These are phyloP conservation scores for Nezara viridula DNA, from an alignment of 2,888 invertebrate species.

Conservation along the genomic window DNA sequence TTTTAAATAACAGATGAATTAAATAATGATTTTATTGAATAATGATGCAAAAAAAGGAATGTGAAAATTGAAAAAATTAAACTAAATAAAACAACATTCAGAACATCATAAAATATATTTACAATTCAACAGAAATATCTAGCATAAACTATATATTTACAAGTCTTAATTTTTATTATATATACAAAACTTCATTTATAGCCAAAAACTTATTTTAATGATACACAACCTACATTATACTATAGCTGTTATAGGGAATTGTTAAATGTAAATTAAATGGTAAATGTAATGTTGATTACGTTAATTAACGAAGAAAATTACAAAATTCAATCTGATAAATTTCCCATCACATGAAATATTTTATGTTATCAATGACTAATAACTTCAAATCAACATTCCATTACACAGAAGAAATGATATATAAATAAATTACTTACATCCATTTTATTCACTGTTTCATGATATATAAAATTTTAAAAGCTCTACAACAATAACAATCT, in stretches of 20 bases:
- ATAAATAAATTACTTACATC: constrained; percentile 3
- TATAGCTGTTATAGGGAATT: neutral
- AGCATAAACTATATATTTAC: constrained; percentile 48
- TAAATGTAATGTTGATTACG: neutral
- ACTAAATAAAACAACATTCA: neutral
- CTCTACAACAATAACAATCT: constrained; percentile 34
- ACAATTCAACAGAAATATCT: constrained; percentile 32
- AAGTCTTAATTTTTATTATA: constrained; percentile 21
- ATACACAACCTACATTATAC: neutral
- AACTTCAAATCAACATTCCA: constrained; percentile 14
- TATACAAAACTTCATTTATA: constrained; percentile 16
- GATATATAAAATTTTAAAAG: constrained; percentile 5
- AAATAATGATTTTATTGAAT: neutral
- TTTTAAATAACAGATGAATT: constrained; percentile 7
- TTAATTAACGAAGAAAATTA: neutral
- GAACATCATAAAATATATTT: constrained; percentile 36
- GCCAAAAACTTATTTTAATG: neutral
- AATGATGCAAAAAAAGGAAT: constrained; percentile 19
- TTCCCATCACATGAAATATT: neutral
- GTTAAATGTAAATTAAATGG: neutral
- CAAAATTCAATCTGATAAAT: neutral
- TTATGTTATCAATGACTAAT: neutral
- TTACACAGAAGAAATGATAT: constrained; percentile 24
- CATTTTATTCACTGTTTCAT: neutral
- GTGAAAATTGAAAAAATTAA: constrained; percentile 8